Conservation (phyloP, 2,113 vertebrate genomes). For the Platysternon megacephalum region DNA sequence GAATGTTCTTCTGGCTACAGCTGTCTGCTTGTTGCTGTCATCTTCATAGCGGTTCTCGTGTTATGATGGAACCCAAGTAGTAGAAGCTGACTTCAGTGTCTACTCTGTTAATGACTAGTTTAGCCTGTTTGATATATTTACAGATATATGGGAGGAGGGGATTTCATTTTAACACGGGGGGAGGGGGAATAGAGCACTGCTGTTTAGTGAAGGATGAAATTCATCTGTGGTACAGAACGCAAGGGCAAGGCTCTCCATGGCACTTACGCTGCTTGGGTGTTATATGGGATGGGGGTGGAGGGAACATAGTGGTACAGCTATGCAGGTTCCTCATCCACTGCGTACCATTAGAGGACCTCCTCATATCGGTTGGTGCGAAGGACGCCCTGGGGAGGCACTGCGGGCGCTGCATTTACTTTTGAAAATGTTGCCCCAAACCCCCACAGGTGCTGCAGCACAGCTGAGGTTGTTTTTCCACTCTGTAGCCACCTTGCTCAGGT, state of each 20-base stretch:
- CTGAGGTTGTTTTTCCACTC: background rate
- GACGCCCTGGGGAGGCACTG: background rate
- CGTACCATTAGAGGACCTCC: background rate
- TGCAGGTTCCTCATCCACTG: constrained; percentile 9
- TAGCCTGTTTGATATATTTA: too few relatives aligned
- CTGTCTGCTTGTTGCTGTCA: too few relatives aligned
- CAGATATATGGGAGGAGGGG: too few relatives aligned
- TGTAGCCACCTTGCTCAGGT: background rate
- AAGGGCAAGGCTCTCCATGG: background rate
- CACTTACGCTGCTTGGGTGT: background rate
- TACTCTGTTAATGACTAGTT: too few relatives aligned
- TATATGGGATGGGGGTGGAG: background rate
- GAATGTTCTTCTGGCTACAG: too few relatives aligned
- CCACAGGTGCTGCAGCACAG: background rate
- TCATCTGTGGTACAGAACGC: background rate
- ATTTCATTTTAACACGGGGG: too few relatives aligned
- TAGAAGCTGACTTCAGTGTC: too few relatives aligned
- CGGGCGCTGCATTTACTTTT: constrained; percentile 3
- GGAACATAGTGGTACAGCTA: too few relatives aligned
- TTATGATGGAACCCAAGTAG: too few relatives aligned
- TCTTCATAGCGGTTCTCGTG: too few relatives aligned
- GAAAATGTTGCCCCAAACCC: constrained; percentile 32
- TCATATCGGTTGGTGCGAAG: constrained; percentile 11
- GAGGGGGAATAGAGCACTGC: too few relatives aligned
- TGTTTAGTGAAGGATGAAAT: background rate